Percentiles rank a stretch among this genome's conserved stretches.
Conservation (phyloP, 2,113 vertebrate genomes). For the Vulpes ferrilata region DNA sequence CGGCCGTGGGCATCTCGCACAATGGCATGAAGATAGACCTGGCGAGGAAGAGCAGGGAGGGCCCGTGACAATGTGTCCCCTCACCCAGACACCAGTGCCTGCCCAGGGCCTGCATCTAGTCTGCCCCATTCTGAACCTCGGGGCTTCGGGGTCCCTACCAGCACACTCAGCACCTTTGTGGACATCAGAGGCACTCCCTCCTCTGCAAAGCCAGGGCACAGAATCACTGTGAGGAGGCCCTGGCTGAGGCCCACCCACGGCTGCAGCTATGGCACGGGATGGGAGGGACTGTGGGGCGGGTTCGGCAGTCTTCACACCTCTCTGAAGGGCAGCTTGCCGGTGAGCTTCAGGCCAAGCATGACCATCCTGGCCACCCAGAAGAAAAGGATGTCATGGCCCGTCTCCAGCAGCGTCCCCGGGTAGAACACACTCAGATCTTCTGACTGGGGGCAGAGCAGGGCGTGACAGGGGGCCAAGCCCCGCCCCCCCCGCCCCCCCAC, state of each 20-base stretch:
- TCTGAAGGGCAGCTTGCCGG: conserved; percentile 92
- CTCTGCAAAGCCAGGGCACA: background rate
- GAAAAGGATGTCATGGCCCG: conserved; percentile 95
- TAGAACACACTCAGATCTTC: conserved; percentile 92
- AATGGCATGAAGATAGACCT: conserved; percentile 95
- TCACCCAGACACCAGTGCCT: too few species aligned
- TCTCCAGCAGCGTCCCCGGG: conserved; percentile 94
- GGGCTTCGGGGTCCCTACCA: background rate
- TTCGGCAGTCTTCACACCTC: conserved; percentile 86
- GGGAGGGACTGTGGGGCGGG: background rate
- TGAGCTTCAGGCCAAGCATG: conserved; percentile 93
- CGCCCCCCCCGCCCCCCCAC: background rate
- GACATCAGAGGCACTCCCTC: background rate
- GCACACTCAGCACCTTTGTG: rapidly evolving
- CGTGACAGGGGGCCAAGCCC: rapidly evolving
- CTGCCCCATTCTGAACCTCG: background rate
- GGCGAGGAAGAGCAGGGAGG: background rate
- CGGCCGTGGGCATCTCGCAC: conserved; percentile 94
- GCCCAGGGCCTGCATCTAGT: background rate
- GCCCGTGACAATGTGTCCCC: rapidly evolving
- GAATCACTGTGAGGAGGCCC: background rate
- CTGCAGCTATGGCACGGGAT: background rate
- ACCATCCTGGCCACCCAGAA: conserved; percentile 97
- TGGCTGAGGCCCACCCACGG: background rate
- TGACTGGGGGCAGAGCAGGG: conserved; percentile 84